phyloP scores from a whole-genome alignment of 2,888 invertebrate species.

The Frankliniella fusca region DNA sequence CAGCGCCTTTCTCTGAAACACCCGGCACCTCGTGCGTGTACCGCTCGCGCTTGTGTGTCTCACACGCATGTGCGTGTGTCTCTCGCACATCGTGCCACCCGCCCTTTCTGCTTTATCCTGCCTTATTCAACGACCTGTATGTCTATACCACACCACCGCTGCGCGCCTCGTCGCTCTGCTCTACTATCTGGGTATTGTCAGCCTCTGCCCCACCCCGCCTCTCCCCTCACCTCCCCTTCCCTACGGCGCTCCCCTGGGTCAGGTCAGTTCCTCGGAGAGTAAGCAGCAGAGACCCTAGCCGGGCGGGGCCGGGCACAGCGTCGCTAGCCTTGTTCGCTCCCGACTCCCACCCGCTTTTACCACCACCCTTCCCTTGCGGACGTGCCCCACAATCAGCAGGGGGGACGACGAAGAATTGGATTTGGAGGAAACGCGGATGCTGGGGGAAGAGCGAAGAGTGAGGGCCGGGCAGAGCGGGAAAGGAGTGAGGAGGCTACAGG shows the following conservation, averaged over 20 bases:
- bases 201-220: background rate
- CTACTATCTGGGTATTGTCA: too few relatives aligned
- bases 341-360: background rate
- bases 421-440: background rate
- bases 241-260: background rate
- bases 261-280: conserved; percentile 18
- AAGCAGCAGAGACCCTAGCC: background rate
- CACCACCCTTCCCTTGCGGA: background rate
- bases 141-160: too few relatives aligned
- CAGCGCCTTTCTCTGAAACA: too few relatives aligned
- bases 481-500: background rate
- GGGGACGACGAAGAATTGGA: conserved; percentile 13
- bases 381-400: conserved; percentile 17
- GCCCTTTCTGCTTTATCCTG: too few relatives aligned
- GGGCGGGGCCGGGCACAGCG: background rate
- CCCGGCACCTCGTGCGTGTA: too few relatives aligned
- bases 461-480: background rate
- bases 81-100: too few relatives aligned
- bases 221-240: background rate
- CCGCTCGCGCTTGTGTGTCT: too few relatives aligned
- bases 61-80: too few relatives aligned
- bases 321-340: background rate
- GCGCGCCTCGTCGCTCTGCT: too few relatives aligned
- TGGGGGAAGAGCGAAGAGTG: background rate
- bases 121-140: too few relatives aligned